A percentile compares a stretch with the other conserved stretches of the same genome.
phyloP scores from a whole-genome alignment of 2,797 vertebrate genomes.

The Zalophus californianus region DNA sequence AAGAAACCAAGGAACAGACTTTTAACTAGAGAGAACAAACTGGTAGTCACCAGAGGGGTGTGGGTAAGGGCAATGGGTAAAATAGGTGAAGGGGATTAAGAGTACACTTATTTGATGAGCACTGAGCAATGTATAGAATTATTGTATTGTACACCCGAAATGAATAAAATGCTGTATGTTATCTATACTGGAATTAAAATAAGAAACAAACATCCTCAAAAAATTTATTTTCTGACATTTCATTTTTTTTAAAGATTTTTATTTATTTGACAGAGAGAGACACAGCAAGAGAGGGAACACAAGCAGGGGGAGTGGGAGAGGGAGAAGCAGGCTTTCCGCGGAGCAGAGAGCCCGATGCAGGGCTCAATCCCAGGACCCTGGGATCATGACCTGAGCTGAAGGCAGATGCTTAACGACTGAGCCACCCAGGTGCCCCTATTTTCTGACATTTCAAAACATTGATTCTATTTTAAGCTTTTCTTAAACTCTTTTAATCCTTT shows the following conservation, averaged over 20 bases:
- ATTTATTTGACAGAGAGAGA: too few species aligned
- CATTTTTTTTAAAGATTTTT: not conserved
- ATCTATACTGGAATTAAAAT: not conserved
- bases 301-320: too few species aligned
- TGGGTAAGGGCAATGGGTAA: too few species aligned
- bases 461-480: not conserved
- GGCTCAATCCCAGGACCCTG: too few species aligned
- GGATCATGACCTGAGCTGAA: too few species aligned
- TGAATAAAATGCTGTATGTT: not conserved
- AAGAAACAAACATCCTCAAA: not conserved
- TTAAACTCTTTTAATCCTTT: not conserved
- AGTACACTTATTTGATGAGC: not conserved
- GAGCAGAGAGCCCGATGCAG: too few species aligned
- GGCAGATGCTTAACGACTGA: too few species aligned
- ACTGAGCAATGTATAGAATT: not conserved
- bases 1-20: not conserved
- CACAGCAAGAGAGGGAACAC: too few species aligned
- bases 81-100: not conserved
- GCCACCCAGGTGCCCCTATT: not conserved
- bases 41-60: too few species aligned
- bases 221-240: conserved; percentile 4
- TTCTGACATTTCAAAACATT: not conserved
- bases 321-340: too few species aligned
- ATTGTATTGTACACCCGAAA: not conserved
- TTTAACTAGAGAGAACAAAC: too few species aligned